Base-by-base conservation (phyloP, 2,888 invertebrate genomes). In the Drosophila merina region DNA sequence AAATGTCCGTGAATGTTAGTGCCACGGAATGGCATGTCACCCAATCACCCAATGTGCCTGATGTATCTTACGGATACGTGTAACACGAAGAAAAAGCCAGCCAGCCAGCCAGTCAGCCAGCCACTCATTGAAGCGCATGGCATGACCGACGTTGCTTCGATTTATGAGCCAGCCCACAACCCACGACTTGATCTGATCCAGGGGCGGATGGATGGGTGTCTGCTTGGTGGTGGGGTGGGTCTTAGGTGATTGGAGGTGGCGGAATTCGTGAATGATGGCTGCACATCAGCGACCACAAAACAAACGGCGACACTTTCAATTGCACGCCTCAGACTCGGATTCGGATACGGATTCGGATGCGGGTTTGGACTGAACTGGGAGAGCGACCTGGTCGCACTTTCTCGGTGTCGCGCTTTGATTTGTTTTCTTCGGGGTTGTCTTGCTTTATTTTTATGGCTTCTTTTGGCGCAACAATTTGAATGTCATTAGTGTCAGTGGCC, bases 401-500 rank as follows among this genome's bases (percentile, higher is more conserved):
- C 72, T 63, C 57, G 54, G 63, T 49, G 57, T 72, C 69, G 71
- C 64, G 70, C 74, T 76, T 81, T 72, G 67, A 73, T 73, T 73
- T 78, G 64, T 52, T 50, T 59, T 57, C 52, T 54, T 26, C 54
- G 26, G 47, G 50, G 57, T 47, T 54, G 56, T 55, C 55, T 54
- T 38, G 31, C 45, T 68, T 64, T 45, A 33, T 51, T 69, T 83
- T 64, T 84, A 77, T 74, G 80, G 84, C 84, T 83, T 83, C 86
- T 79, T 83, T 79, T 72, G 71, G 83, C 83, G 84, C 80, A 78
- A 76, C 83, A 87, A 79, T 88, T 85, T 78, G 77, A 86, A 80
- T 80, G 88, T 80, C 86, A 88, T 86, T 86, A 86, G 86, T 74
- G 86, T 85, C 83, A 79, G 76, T 66, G 86, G 72, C 64, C 70